Conservation (phyloP, 2,888 invertebrate species). For the Eubasilissa splendida region DNA sequence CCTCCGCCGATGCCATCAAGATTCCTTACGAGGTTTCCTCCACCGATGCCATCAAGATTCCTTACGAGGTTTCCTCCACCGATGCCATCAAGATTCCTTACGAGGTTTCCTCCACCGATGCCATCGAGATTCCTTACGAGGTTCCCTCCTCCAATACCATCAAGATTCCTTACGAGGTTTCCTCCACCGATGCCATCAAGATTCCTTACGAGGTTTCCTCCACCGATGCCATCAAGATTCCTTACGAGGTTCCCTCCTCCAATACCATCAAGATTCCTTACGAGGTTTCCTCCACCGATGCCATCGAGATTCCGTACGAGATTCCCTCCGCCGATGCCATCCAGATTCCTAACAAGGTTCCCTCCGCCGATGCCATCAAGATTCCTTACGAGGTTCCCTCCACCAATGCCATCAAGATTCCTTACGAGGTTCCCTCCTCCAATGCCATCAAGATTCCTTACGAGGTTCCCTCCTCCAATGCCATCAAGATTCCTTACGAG, state of each 20-base stretch:
- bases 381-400: slow-evolving; percentile 64
- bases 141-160: slow-evolving; percentile 69
- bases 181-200: slow-evolving; percentile 66
- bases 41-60: slow-evolving; percentile 66
- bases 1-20: slow-evolving; percentile 58
- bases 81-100: slow-evolving; percentile 58
- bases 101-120: slow-evolving; percentile 66
- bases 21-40: slow-evolving; percentile 67
- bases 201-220: slow-evolving; percentile 64
- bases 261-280: slow-evolving; percentile 63
- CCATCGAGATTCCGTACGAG: slow-evolving; percentile 61
- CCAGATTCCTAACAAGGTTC: slow-evolving; percentile 64
- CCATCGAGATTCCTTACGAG: slow-evolving; percentile 60
- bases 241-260: slow-evolving; percentile 68
- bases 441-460: slow-evolving; percentile 69
- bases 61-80: slow-evolving; percentile 62
- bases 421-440: slow-evolving; percentile 65
- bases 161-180: slow-evolving; percentile 65
- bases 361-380: slow-evolving; percentile 60
- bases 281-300: slow-evolving; percentile 60
- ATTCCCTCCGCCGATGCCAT: slow-evolving; percentile 60
- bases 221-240: slow-evolving; percentile 66
- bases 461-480: slow-evolving; percentile 68
- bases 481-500: slow-evolving; percentile 62
- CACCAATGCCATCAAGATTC: slow-evolving; percentile 66